A percentile compares a stretch with the other conserved stretches of the same genome.
These are phyloP conservation scores for Calameuta pallipes DNA, from an alignment of 2,888 invertebrate species.

Conservation along the genomic window DNA sequence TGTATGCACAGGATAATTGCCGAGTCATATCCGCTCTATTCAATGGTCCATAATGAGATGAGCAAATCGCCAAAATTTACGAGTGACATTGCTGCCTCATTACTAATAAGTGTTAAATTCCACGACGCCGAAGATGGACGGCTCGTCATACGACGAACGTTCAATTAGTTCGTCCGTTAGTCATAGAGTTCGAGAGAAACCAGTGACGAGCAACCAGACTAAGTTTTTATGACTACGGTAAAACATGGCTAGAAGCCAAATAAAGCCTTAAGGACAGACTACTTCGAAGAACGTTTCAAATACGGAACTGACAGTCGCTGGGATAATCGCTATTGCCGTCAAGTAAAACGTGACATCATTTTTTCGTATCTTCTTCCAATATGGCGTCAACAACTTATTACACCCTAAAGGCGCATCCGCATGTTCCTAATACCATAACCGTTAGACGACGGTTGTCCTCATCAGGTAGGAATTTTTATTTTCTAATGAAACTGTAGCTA, in stretches of 20 bases:
- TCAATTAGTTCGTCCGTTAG: not conserved
- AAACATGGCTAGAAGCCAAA: not conserved
- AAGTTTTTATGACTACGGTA: not conserved
- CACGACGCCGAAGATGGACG: not conserved
- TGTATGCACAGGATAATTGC: not conserved
- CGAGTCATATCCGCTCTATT: not conserved
- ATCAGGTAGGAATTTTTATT: not conserved
- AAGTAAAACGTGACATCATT: not conserved
- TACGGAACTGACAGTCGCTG: not conserved
- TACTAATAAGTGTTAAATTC: constrained; percentile 3
- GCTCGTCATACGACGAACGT: not conserved
- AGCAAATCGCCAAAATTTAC: not conserved
- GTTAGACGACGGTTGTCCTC: not conserved
- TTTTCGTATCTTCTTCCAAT: not conserved
- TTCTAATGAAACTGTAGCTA: not conserved
- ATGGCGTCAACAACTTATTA: not conserved
- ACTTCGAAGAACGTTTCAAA: not conserved
- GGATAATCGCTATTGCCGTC: not conserved
- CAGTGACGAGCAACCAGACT: not conserved
- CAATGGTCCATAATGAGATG: not conserved
- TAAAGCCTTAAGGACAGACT: no score
- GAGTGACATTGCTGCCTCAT: not conserved
- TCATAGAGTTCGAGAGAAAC: not conserved
- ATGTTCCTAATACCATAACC: not conserved
- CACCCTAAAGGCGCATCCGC: not conserved